These are phyloP conservation scores for Anagyrus pseudococci DNA, from an alignment of 2,888 invertebrate species.

Conservation along the genomic window DNA sequence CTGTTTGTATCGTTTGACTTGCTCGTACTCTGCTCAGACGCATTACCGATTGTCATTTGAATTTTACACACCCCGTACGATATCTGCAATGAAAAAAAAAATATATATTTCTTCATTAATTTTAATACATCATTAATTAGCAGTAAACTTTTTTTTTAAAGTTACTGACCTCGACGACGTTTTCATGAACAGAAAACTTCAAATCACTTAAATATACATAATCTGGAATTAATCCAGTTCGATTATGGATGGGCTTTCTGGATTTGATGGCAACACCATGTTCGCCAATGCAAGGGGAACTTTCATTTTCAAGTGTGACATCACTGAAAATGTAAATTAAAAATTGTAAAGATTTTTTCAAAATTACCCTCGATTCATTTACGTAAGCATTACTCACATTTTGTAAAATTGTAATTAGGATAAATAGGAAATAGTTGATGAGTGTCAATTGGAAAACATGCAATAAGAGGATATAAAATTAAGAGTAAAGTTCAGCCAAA, in stretches of 20 bases:
- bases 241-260: slow-evolving; percentile 46
- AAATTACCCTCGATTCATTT: no score
- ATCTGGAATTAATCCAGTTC: slow-evolving; percentile 54
- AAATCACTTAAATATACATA: slow-evolving; percentile 49
- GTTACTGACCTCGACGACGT: slow-evolving; percentile 48
- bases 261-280: slow-evolving; percentile 22
- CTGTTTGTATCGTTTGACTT: not conserved
- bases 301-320: not conserved
- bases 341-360: no score
- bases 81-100: slow-evolving; percentile 44
- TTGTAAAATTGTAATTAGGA: no score
- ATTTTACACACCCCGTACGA: slow-evolving; percentile 49
- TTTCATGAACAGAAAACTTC: slow-evolving; percentile 49
- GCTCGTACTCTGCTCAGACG: not conserved
- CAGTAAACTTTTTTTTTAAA: not conserved
- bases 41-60: slow-evolving; percentile 46
- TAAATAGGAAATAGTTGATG: no score
- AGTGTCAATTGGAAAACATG: no score
- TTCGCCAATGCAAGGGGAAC: not conserved
- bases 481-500: no score
- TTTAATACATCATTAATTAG: not conserved
- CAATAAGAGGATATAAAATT: no score
- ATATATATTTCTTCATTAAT: not conserved
- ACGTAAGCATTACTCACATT: no score
- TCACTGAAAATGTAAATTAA: no score